Evolutionary conservation across 2,797 vertebrate genomes (phyloP), one percentile per base, ranked within the genome.

Genomic region (Micropoecilia bifurca): DNA sequence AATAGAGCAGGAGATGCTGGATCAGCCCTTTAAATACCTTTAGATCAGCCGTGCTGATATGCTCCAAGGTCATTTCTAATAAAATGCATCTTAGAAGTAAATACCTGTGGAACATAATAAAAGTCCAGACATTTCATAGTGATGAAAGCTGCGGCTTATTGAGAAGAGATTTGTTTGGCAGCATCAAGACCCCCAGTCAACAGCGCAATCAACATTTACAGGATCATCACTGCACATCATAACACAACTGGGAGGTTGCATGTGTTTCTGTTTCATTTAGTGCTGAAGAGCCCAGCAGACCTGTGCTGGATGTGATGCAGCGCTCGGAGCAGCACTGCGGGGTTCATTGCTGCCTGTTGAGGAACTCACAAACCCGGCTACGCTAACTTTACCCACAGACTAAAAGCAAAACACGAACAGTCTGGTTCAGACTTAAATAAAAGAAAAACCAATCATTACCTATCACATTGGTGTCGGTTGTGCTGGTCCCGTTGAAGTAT

Each of bases 381-480:
- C 75, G 88, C 85, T 71, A 86, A 92, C 80, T 92, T 91, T 83
- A 77, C 36, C 82, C 39, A 25, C 76, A 57, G 77, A 57, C 74
- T 43, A 53, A 46, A 57, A 33, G 61, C 41, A 71, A 81, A 10
- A 81, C 77, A n/a, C 45, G 16, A 46, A 39, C 73, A 46, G 39
- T n/a, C 6, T 46, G 48, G 77, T 57, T 83, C 83, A 55, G 73
- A 78, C 71, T 28, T 14, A 39, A 33, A n/a, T 0, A 8, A 14
- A 75, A 74, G 18, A 30, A 73, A 55, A 72, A 73, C 10, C 45
- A 1, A 55, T 25, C 16, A 6, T 85, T 92, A 94, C 93, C 92
- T 94, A 0, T 91, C 39, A 83, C 90, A 90, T 92, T 47, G 76
- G 88, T 71, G 81, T 84, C 73, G 77, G 68, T 25, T 46, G 71